These are phyloP conservation scores for Thecophora atra DNA, from an alignment of 2,888 invertebrate genomes.

Conservation along the genomic window DNA sequence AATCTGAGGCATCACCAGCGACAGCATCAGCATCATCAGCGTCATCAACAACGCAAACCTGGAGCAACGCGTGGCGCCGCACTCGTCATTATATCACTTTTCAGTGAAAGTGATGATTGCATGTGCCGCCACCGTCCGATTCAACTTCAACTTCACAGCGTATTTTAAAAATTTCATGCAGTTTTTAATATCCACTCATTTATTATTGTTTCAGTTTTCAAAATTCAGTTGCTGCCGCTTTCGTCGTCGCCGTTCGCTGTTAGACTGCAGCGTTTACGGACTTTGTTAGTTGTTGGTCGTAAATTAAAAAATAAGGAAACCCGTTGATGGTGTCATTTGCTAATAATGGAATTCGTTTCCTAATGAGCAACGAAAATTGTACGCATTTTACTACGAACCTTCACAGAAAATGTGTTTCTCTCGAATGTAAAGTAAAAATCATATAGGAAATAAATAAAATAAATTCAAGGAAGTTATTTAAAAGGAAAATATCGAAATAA, in stretches of 20 bases:
- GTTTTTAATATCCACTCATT: not conserved
- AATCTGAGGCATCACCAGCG: not conserved
- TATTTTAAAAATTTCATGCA: not conserved
- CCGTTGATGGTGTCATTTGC: not conserved
- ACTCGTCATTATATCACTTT: constrained; percentile 56
- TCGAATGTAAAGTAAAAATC: too few species aligned
- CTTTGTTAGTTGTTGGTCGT: too few species aligned
- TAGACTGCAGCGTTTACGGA: too few species aligned
- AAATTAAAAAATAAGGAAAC: not conserved
- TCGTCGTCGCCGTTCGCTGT: too few species aligned
- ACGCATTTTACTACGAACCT: too few species aligned
- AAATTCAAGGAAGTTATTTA: not conserved
- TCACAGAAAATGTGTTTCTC: too few species aligned
- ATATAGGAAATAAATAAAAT: too few species aligned
- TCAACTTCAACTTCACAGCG: not conserved
- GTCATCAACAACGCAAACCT: not conserved
- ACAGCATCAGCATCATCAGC: not conserved
- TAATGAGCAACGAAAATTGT: not conserved
- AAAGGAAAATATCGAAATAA: not conserved
- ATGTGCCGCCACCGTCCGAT: constrained; percentile 43
- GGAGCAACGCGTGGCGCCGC: constrained; percentile 1
- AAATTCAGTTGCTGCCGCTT: not conserved
- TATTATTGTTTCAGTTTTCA: not conserved
- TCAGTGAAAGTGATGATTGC: constrained; percentile 61
- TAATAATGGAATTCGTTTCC: not conserved